phyloP scores from a whole-genome alignment of 1,140 invertebrate genomes.

The Brachionus sp. region DNA sequence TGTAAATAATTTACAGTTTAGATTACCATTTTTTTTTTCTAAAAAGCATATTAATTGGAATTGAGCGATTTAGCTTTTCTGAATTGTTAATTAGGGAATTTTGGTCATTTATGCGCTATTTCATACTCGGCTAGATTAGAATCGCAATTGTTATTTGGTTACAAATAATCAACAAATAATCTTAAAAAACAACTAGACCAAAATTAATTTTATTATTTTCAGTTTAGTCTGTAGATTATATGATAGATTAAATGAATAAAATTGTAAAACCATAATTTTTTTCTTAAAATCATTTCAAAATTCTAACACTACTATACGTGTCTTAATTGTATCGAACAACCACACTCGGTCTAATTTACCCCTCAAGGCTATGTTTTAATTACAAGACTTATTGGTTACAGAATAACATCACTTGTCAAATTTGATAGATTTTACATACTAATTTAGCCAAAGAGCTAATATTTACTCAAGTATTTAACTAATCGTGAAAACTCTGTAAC shows the following conservation, averaged over 20 bases:
- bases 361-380: constrained; percentile 1
- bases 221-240: constrained; percentile 20
- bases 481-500: constrained; percentile 2
- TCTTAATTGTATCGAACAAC: neutral
- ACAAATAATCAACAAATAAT: constrained; percentile 1
- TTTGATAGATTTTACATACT: constrained; percentile 28
- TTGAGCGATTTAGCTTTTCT: constrained; percentile 18
- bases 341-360: constrained; percentile 10
- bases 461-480: constrained; percentile 25
- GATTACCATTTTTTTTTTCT: constrained; percentile 1
- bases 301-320: neutral
- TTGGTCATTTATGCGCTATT: constrained; percentile 6
- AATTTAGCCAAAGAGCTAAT: constrained; percentile 23
- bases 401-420: constrained; percentile 11
- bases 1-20: constrained; percentile 28
- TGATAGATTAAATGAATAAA: neutral
- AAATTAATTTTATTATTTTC: constrained; percentile 38
- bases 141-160: constrained; percentile 8
- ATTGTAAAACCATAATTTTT: neutral
- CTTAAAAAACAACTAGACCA: constrained; percentile 21
- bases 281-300: neutral
- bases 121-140: neutral
- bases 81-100: constrained; percentile 13
- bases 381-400: constrained; percentile 29
- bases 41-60: neutral